Evolutionary conservation across 2,113 vertebrate species (phyloP), one percentile per base, ranked within the genome.

Genomic region (Xyliphius kryptos): DNA sequence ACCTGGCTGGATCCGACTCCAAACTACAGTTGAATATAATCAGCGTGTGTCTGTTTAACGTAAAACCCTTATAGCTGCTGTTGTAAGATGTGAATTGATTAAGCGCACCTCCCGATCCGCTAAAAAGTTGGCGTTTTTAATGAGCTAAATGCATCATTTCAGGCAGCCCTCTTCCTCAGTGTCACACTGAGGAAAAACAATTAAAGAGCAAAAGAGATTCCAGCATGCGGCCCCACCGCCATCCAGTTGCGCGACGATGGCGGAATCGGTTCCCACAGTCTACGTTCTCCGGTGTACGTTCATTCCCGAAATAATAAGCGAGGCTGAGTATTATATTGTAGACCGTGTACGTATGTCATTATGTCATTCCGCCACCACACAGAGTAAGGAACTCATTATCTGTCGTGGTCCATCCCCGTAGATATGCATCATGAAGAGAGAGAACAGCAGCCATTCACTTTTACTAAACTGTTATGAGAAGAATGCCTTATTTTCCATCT

Each of bases 81-180:
- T 41, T n/a, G 17, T n/a, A 40, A 15, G 7, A 37, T 46, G 5
- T 46, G 43, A 15, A 46, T 46, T 15, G 43, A 46, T 46, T n/a
- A 46, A n/a, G 43, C 14, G 12, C 14, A 9, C 43, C 5, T 6
- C 13, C 13, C 12, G n/a, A 46, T n/a, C n/a, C 43, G n/a, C 13
- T 13, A 15, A 3, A 10, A 2, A 12, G 40, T 41, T 41, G 40
- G 57, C 16, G 43, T 61, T 36, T 61, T 49, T 61, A 61, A 61
- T 61, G 58, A 61, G 58, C 37, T 49, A 19, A 19, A 61, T 49
- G 48, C 58, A 61, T 61, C 46, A 61, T 61, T 50, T 61, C 46
- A 20, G 44, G 44, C 44, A 49, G 26, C 19, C 16, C 58, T 61
- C 46, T 49, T 49, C 37, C 57, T 60, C 44, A 60, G 58, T 17